Base-by-base conservation (phyloP, 2,113 vertebrate species). In the Neodontobutis hainanensis region DNA sequence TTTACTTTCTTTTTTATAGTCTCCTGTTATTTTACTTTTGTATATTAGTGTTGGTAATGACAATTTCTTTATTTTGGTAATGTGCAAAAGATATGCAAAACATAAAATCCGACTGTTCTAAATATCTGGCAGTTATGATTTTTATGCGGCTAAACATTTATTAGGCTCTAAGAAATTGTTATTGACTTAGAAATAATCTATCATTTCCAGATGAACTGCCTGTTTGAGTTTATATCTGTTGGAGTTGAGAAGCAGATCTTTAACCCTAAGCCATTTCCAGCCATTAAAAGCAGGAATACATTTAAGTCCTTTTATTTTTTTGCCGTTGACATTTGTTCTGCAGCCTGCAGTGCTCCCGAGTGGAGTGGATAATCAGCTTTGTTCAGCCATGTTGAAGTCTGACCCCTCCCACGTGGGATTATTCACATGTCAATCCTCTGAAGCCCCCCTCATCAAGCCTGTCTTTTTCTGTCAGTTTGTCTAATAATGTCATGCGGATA, bases 311-410 rank as follows among this genome's bases (percentile, higher is more conserved):
- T 38, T 16, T 58, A 47, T 44, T 51, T 64, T 35, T 61, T 71
- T 35, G 32, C 57, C 38, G 61, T 61, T 62, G 46, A 66, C 53
- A 51, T 85, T 66, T 70, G n/a, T 68, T 47, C 62, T 56, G 55
- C 62, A 40, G 51, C 53, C 40, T 42, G 57, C 32, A 49, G 68
- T 64, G 71, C 56, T 47, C 19, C 48, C 51, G 55, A 68, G 56
- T 35, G 67, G 34, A 67, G 45, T 5, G 58, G 70, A 70, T 89
- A 80, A 83, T 86, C 79, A 75, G 56, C 70, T 85, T 79, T 82
- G 73, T 79, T 74, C 64, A 71, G 38, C 70, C 72, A 55, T 76
- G 61, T 77, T 73, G 63, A 77, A 63, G 77, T 62, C 70, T 49
- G 60, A 73, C 62, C 65, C 14, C 40, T 60, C 68, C 71, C 74